phyloP scores from a whole-genome alignment of 2,888 invertebrate genomes.

The Ligdia adustata region DNA sequence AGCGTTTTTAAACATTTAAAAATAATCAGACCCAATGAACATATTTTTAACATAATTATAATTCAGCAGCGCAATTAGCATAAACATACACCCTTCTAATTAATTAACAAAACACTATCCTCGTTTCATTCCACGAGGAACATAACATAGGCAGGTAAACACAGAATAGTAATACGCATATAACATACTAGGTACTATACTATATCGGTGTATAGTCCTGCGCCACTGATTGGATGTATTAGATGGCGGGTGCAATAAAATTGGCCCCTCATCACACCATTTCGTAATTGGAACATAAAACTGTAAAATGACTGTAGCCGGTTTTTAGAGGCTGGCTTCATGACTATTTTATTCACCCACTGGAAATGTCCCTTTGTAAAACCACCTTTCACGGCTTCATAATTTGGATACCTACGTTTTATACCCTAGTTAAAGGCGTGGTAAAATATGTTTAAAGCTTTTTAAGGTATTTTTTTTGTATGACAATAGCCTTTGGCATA shows the following conservation, averaged over 20 bases:
- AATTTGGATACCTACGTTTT: conserved; percentile 40
- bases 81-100: conserved; percentile 7
- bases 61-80: conserved; percentile 5
- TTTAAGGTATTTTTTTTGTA: conserved; percentile 28
- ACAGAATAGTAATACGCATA: too few species aligned
- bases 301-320: conserved; percentile 53
- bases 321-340: conserved; percentile 51
- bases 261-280: conserved; percentile 57
- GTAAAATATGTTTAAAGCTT: conserved; percentile 23
- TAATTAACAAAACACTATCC: conserved; percentile 20
- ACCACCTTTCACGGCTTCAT: conserved; percentile 34
- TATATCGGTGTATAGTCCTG: conserved; percentile 3
- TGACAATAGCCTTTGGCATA: conserved; percentile 18
- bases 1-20: too few species aligned
- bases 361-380: conserved; percentile 44
- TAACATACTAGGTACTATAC: background rate
- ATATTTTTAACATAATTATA: too few species aligned
- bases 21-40: too few species aligned
- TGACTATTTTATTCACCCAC: conserved; percentile 51
- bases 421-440: conserved; percentile 34
- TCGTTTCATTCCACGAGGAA: conserved; percentile 14
- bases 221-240: conserved; percentile 43
- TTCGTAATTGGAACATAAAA: conserved; percentile 62
- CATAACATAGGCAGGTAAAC: conserved; percentile 10
- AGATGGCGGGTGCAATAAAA: conserved; percentile 55